Evolutionary conservation across 1,140 invertebrate genomes (phyloP).

Genomic region (Drosophila kanapiae): DNA sequence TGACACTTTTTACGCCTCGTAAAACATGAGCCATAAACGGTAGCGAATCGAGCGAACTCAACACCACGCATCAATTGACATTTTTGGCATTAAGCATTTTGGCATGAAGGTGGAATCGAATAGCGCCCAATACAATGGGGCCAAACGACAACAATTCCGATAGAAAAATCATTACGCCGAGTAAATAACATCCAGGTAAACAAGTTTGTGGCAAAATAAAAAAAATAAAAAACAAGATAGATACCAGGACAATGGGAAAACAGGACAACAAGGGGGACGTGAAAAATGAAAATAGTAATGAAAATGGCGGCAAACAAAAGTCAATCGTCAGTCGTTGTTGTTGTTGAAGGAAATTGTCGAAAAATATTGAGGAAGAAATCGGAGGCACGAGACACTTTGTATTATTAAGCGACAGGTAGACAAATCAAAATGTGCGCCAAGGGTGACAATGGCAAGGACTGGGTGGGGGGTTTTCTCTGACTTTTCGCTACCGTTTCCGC

Average conservation of each 20-base stretch:
- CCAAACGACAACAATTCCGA: constrained; percentile 38
- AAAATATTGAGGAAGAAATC: constrained; percentile 53
- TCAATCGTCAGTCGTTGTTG: constrained; percentile 57
- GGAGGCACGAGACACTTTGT: constrained; percentile 61
- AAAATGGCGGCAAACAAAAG: constrained; percentile 66
- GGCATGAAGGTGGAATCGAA: constrained; percentile 47
- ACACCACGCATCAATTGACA: constrained; percentile 46
- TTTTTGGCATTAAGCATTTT: constrained; percentile 43
- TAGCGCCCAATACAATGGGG: constrained; percentile 21
- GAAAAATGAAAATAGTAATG: constrained; percentile 74
- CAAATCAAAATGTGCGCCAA: constrained; percentile 53
- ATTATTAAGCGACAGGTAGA: constrained; percentile 67
- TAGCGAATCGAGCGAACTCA: constrained; percentile 18
- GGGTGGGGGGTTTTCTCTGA: constrained; percentile 20
- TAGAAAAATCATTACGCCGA: constrained; percentile 65
- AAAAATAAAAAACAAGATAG: constrained; percentile 1
- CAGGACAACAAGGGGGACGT: constrained; percentile 27
- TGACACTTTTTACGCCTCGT: constrained; percentile 70
- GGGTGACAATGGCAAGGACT: no score
- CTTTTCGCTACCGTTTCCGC: constrained; percentile 48
- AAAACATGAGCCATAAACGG: constrained; percentile 62
- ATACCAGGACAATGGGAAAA: constrained; percentile 7
- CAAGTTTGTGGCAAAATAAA: constrained; percentile 44
- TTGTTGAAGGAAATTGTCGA: constrained; percentile 52
- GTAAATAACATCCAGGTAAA: constrained; percentile 63